Percentiles rank a stretch among this genome's conserved stretches.
phyloP scores from a whole-genome alignment of 2,113 vertebrate genomes.

The Sinosuthora webbiana region DNA sequence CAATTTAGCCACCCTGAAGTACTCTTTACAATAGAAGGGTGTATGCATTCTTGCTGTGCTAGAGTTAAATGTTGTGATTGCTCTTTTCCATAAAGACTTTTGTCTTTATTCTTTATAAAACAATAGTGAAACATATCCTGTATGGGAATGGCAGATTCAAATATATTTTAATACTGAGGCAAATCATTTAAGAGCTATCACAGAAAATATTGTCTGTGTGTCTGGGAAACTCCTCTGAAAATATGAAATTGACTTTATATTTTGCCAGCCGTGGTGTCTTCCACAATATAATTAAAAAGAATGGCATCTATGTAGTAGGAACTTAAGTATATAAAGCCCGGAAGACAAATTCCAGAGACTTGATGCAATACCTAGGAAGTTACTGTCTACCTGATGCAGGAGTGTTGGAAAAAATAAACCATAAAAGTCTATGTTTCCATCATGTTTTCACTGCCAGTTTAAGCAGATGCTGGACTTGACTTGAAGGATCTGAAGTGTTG shows the following conservation, averaged over 20 bases:
- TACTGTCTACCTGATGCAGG: neutral
- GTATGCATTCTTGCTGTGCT: neutral
- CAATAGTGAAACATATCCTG: neutral
- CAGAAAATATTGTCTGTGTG: neutral
- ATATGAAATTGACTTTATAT: neutral
- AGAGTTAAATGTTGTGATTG: neutral
- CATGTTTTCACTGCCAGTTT: neutral
- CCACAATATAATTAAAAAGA: neutral
- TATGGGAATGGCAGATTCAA: neutral
- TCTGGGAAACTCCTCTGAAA: neutral
- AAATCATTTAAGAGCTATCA: neutral
- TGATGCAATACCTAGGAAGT: neutral
- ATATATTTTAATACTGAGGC: neutral
- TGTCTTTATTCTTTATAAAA: neutral
- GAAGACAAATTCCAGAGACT: neutral
- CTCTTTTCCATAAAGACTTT: neutral
- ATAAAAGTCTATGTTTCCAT: neutral
- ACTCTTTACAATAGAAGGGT: neutral
- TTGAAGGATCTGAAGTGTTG: neutral
- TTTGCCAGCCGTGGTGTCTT: neutral
- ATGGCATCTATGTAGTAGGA: neutral
- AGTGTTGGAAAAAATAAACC: neutral
- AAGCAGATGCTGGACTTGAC: slow-evolving; percentile 11
- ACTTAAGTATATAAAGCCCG: neutral
- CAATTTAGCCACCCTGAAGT: neutral